Evolutionary conservation across 2,888 invertebrate genomes (phyloP), one percentile per base, ranked within the genome.

Genomic region (Ectemnius lituratus): DNA sequence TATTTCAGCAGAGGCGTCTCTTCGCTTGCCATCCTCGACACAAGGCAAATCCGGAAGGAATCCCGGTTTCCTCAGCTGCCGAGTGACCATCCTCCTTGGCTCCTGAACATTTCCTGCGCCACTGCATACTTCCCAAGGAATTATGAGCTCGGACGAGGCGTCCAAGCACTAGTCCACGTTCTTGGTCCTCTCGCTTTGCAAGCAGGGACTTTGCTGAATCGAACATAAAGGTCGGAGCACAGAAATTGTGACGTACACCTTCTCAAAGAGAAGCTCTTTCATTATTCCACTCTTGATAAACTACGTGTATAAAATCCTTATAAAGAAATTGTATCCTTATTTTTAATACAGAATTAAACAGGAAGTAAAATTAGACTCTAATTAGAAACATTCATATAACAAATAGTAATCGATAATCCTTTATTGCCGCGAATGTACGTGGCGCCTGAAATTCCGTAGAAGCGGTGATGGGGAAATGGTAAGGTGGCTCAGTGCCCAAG

Each of bases 61-160:
- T 60, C 58, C 69, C 20, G 45, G n/a, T 59, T 56, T 64, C 52
- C 64, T 61, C 20, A 49, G 52, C 45, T 18, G 46, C 14, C 5
- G 52, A 52, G 16, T 16, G 52, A 52, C 52, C 52, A 52, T 14
- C 14, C n/a, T 52, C 37, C 37, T 11, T 37, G 5, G 11, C 37
- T 37, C 37, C 28, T 45, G 61, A 57, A 73, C 58, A 70, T 73
- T 73, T 70, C 62, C 62, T 57, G 73, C 66, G 62, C 37, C 70
- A 70, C 58, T 62, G 70, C 70, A 62, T 62, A 70, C 65, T 73
- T 68, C 65, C 65, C 62, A 14, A 16, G 66, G 27, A 18, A 45
- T 49, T 37, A 65, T 58, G 20, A 46, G n/a, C 63, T 49, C 23
- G 20, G 52, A 60, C 65, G 66, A 47, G 23, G 14, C 60, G 49